Percentiles rank a stretch among this genome's conserved stretches.
Evolutionary conservation across 1,140 invertebrate species (phyloP).

Genomic region (Artemia franciscana): DNA sequence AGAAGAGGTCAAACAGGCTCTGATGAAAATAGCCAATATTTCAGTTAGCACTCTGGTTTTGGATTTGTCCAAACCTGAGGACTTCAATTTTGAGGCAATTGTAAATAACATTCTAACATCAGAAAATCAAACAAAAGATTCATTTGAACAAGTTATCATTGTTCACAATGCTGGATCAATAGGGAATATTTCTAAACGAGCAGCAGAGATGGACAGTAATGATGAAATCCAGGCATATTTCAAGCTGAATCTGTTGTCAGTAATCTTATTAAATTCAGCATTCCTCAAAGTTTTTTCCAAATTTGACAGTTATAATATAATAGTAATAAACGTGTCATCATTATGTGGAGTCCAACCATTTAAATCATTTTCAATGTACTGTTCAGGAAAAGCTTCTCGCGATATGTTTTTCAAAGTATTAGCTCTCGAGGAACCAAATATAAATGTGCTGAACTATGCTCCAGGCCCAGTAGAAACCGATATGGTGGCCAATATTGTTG

Average conservation of each 20-base stretch:
- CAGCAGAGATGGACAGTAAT: slow-evolving; percentile 31
- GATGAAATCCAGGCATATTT: slow-evolving; percentile 38
- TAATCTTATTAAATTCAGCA: slow-evolving; percentile 45
- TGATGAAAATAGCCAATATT: slow-evolving; percentile 11
- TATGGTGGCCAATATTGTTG: slow-evolving; percentile 47
- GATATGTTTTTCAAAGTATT: slow-evolving; percentile 75
- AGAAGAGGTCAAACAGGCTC: slow-evolving; percentile 28
- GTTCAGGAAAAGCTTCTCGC: slow-evolving; percentile 64
- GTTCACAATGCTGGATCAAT: slow-evolving; percentile 75
- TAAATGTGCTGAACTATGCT: slow-evolving; percentile 67
- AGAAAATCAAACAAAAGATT: slow-evolving; percentile 15
- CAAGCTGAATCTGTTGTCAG: slow-evolving; percentile 52
- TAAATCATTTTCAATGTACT: slow-evolving; percentile 51
- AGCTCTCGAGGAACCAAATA: slow-evolving; percentile 46
- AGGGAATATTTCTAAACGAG: slow-evolving; percentile 39
- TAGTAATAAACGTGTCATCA: slow-evolving; percentile 70
- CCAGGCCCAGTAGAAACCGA: slow-evolving; percentile 79
- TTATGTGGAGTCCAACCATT: slow-evolving; percentile 49
- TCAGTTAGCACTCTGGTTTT: slow-evolving; percentile 13
- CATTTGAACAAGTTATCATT: slow-evolving; percentile 43
- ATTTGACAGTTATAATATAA: slow-evolving; percentile 21
- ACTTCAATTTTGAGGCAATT: slow-evolving; percentile 21
- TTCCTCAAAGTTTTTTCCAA: slow-evolving; percentile 35
- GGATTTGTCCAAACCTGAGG: slow-evolving; percentile 20
- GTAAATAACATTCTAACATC: slow-evolving; percentile 22